phyloP scores from a whole-genome alignment of 2,888 invertebrate genomes.

The Thumatha senex region DNA sequence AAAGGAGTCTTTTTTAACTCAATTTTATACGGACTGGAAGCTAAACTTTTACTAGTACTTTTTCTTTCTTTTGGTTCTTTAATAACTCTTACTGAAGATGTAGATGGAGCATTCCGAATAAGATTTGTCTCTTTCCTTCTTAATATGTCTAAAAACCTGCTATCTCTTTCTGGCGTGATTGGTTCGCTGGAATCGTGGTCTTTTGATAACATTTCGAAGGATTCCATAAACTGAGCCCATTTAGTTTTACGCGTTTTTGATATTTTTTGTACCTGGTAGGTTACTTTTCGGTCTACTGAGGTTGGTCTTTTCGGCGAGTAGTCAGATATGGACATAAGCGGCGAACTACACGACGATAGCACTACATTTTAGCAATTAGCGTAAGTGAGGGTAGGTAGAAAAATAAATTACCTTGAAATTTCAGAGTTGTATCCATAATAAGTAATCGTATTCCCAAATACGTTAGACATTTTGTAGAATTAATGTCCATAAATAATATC shows the following conservation, averaged over 20 bases:
- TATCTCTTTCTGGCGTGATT: slow-evolving; percentile 45
- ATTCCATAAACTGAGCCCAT: slow-evolving; percentile 63
- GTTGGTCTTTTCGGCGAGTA: slow-evolving; percentile 47
- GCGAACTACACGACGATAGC: slow-evolving; percentile 44
- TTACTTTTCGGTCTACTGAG: slow-evolving; percentile 15
- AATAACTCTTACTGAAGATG: slow-evolving; percentile 40
- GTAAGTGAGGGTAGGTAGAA: slow-evolving; percentile 14
- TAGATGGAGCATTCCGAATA: slow-evolving; percentile 37
- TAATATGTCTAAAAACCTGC: slow-evolving; percentile 52
- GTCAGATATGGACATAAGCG: slow-evolving; percentile 58
- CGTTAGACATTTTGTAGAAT: no score
- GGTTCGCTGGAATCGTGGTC: slow-evolving; percentile 54
- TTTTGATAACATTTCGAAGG: slow-evolving; percentile 51
- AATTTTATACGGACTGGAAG: slow-evolving; percentile 56
- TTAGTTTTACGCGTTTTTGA: slow-evolving; percentile 38
- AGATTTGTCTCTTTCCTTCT: slow-evolving; percentile 45
- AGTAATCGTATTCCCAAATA: no score
- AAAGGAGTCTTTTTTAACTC: slow-evolving; percentile 52
- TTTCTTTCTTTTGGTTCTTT: slow-evolving; percentile 24
- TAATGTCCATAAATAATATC: no score
- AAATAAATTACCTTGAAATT: slow-evolving; percentile 21
- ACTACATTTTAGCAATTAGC: slow-evolving; percentile 33
- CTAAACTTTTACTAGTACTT: slow-evolving; percentile 51
- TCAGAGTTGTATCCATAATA: no score
- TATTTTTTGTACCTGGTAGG: slow-evolving; percentile 20